phyloP scores from a whole-genome alignment of 2,888 invertebrate genomes.

The Ennomos quercinarius region DNA sequence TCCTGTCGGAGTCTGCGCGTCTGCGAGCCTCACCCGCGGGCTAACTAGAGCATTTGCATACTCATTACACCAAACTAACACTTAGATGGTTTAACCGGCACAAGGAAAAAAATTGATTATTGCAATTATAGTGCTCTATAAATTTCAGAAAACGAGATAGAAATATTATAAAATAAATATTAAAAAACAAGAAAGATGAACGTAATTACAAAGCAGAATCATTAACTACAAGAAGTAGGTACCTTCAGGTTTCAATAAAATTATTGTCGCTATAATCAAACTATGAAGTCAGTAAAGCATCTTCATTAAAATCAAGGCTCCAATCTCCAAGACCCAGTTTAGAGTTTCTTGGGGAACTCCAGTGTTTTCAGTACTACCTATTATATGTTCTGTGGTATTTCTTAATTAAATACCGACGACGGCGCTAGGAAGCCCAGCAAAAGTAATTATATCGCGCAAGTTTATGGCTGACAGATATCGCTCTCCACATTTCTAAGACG shows the following conservation, averaged over 20 bases:
- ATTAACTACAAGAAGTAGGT: too few relatives aligned
- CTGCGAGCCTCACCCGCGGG: conserved; percentile 4
- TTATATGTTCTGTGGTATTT: too few relatives aligned
- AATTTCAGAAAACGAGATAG: neutral
- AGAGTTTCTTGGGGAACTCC: conserved; percentile 10
- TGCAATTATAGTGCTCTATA: neutral
- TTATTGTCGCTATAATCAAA: too few relatives aligned
- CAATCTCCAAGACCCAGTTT: conserved; percentile 7
- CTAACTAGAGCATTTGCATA: conserved; percentile 19
- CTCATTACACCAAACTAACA: conserved; percentile 15
- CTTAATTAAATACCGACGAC: conserved; percentile 29
- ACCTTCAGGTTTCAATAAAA: too few relatives aligned
- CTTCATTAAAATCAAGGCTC: too few relatives aligned
- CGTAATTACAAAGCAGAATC: too few relatives aligned
- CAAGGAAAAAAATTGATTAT: too few relatives aligned
- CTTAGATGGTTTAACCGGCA: neutral
- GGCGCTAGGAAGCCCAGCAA: conserved; percentile 28
- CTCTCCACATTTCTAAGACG: conserved; percentile 6
- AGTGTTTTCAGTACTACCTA: too few relatives aligned
- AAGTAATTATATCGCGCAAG: conserved; percentile 35
- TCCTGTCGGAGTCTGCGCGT: conserved; percentile 11
- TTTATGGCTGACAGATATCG: conserved; percentile 29
- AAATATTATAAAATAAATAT: neutral
- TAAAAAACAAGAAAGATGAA: too few relatives aligned
- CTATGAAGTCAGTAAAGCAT: too few relatives aligned